Conservation (phyloP, 2,888 invertebrate species). For the Amphimallon solstitiale region DNA sequence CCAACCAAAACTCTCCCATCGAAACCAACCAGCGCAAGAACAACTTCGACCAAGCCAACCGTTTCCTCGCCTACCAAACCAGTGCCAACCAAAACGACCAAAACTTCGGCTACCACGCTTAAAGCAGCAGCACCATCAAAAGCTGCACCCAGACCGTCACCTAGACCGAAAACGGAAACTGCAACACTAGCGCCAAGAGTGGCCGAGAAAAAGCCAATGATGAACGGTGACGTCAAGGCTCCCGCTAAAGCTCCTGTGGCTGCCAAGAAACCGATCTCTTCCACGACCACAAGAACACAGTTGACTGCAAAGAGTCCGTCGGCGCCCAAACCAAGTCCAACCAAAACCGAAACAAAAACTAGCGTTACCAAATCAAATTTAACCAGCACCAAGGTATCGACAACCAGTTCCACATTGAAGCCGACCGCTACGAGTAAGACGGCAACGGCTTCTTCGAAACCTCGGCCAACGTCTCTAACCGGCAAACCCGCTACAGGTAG, state of each 20-base stretch:
- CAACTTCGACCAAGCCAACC: slow-evolving; percentile 42
- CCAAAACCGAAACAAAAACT: slow-evolving; percentile 44
- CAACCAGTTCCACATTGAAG: slow-evolving; percentile 37
- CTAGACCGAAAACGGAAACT: slow-evolving; percentile 25
- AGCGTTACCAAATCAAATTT: slow-evolving; percentile 40
- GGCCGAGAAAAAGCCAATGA: slow-evolving; percentile 43
- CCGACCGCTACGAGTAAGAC: slow-evolving; percentile 44
- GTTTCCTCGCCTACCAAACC: slow-evolving; percentile 40
- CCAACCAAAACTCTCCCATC: slow-evolving; percentile 40
- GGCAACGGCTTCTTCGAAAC: slow-evolving; percentile 50
- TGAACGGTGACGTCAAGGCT: slow-evolving; percentile 45
- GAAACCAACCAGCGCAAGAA: slow-evolving; percentile 41
- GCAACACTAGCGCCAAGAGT: slow-evolving; percentile 38
- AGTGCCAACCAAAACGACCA: slow-evolving; percentile 29
- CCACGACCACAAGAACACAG: slow-evolving; percentile 46
- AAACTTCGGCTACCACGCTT: slow-evolving; percentile 41
- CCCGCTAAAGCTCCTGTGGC: slow-evolving; percentile 41
- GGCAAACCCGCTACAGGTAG: slow-evolving; percentile 42
- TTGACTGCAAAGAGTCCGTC: slow-evolving; percentile 43
- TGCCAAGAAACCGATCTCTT: slow-evolving; percentile 37
- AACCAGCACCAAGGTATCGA: slow-evolving; percentile 41
- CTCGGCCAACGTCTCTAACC: slow-evolving; percentile 45
- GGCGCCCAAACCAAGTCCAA: slow-evolving; percentile 46
- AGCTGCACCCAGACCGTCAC: slow-evolving; percentile 28
- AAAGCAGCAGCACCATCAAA: slow-evolving; percentile 45